phyloP scores from a whole-genome alignment of 2,888 invertebrate genomes.

The Lithophane semibrunnea region DNA sequence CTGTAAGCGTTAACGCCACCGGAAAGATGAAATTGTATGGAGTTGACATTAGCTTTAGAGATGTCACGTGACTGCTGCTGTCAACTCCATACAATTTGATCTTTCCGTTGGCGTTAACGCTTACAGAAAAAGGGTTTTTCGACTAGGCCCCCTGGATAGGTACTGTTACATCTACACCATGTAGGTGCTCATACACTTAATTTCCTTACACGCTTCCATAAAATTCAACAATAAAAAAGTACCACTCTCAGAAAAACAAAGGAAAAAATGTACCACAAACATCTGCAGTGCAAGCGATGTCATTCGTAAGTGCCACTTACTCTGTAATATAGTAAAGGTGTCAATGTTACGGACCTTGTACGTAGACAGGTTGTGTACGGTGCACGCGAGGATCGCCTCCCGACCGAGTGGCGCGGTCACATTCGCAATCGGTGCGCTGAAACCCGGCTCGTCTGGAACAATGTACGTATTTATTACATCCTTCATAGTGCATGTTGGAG shows the following conservation, averaged over 20 bases:
- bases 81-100: too few relatives aligned
- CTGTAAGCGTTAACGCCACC: too few relatives aligned
- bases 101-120: too few relatives aligned
- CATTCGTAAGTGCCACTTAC: conserved; percentile 17
- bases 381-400: conserved; percentile 95
- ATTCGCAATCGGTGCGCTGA: conserved; percentile 95
- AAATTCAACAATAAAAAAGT: neutral
- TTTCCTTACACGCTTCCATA: neutral
- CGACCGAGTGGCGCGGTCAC: conserved; percentile 96
- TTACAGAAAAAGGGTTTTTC: too few relatives aligned
- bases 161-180: neutral
- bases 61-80: too few relatives aligned
- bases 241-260: neutral
- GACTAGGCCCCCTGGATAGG: too few relatives aligned
- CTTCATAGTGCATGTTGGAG: conserved; percentile 21
- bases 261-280: neutral
- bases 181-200: neutral
- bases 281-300: conserved; percentile 16
- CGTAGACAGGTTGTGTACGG: conserved; percentile 95
- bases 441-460: conserved; percentile 94
- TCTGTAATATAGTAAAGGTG: conserved; percentile 10
- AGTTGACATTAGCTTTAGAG: too few relatives aligned
- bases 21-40: too few relatives aligned
- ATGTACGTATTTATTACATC: conserved; percentile 52
- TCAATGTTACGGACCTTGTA: conserved; percentile 92